A percentile compares a stretch with the other conserved stretches of the same genome.
These are phyloP conservation scores for Hipposideros larvatus DNA, from an alignment of 2,797 vertebrate species.

Conservation along the genomic window DNA sequence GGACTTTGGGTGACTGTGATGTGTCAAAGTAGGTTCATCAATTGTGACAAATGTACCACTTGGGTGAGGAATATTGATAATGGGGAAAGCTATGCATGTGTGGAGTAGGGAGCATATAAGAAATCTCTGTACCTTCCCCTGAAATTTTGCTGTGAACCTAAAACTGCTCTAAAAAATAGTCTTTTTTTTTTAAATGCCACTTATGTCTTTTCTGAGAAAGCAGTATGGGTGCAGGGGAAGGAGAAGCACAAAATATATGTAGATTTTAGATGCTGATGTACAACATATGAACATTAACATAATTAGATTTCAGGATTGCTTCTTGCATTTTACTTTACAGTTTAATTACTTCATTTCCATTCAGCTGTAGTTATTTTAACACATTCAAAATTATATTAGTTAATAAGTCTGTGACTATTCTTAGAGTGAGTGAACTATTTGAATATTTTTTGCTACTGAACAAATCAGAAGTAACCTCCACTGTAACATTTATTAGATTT, in stretches of 20 bases:
- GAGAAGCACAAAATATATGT: not conserved
- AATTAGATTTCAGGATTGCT: constrained; percentile 48
- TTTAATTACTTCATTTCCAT: constrained; percentile 57
- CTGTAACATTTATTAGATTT: not conserved
- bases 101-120: not conserved
- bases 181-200: not conserved
- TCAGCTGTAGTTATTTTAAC: constrained; percentile 10
- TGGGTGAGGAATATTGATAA: not conserved
- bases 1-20: not conserved
- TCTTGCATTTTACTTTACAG: constrained; percentile 37
- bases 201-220: not conserved
- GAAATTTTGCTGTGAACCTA: not conserved
- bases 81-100: not conserved
- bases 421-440: not conserved
- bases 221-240: not conserved
- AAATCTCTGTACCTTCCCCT: not conserved
- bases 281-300: constrained; percentile 43
- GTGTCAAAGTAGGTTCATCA: not conserved
- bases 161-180: not conserved
- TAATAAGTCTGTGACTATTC: constrained; percentile 20
- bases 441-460: constrained; percentile 32
- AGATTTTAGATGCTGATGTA: constrained; percentile 26
- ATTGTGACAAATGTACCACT: not conserved
- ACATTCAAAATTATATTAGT: constrained; percentile 53
- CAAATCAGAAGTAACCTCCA: not conserved